A percentile compares a stretch with the other conserved stretches of the same genome.
Conservation (phyloP, 1,140 invertebrate species). For the Temnothorax curvispinosus region DNA sequence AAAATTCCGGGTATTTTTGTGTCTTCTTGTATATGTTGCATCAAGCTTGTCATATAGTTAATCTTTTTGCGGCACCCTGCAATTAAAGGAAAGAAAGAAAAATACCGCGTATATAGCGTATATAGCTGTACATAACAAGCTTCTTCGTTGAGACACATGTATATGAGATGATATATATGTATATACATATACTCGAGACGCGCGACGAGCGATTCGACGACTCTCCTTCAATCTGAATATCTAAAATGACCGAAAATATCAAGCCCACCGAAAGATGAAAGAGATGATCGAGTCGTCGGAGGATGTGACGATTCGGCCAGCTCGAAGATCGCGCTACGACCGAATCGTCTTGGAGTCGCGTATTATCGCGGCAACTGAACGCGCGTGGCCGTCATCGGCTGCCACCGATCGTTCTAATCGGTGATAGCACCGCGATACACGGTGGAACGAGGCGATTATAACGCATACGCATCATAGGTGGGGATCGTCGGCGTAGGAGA, state of each 20-base stretch:
- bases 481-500: slow-evolving; percentile 56
- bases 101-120: background rate
- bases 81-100: background rate
- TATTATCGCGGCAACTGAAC: slow-evolving; percentile 3
- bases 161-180: too few relatives aligned
- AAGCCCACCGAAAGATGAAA: background rate
- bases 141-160: background rate
- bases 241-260: too few relatives aligned
- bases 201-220: too few relatives aligned
- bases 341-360: slow-evolving; percentile 13
- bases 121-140: background rate
- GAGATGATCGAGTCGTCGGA: background rate
- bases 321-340: background rate
- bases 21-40: too few relatives aligned
- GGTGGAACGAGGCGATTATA: slow-evolving; percentile 55
- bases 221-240: too few relatives aligned
- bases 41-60: background rate
- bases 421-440: slow-evolving; percentile 39
- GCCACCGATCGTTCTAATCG: slow-evolving; percentile 47
- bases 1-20: too few relatives aligned
- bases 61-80: background rate
- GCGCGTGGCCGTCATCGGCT: slow-evolving; percentile 8
- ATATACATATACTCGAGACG: too few relatives aligned
- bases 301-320: too few relatives aligned
- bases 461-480: slow-evolving; percentile 71